These are phyloP conservation scores for Trachelus tabidus DNA, from an alignment of 2,888 invertebrate species.

Conservation along the genomic window DNA sequence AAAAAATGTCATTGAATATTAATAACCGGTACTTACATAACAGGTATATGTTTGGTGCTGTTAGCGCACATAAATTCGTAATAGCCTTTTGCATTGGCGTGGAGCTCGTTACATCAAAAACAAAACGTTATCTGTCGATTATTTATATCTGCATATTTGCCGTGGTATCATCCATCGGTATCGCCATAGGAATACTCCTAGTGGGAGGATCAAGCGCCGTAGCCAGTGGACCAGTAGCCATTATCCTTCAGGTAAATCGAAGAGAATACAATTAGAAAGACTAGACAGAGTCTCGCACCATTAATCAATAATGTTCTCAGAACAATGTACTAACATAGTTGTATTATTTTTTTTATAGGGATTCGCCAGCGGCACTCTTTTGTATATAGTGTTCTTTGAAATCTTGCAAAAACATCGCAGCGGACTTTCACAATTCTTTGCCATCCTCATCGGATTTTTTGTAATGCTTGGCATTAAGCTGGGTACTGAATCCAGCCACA, in stretches of 20 bases:
- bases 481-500: not conserved
- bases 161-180: constrained; percentile 83
- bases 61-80: constrained; percentile 87
- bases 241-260: constrained; percentile 53
- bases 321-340: not conserved
- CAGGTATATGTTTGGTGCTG: constrained; percentile 86
- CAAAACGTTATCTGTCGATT: constrained; percentile 72
- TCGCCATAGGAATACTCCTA: constrained; percentile 78
- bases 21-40: constrained; percentile 38
- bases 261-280: not conserved
- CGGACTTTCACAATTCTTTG: constrained; percentile 75
- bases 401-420: constrained; percentile 75
- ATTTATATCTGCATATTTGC: constrained; percentile 82
- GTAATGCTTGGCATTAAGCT: constrained; percentile 78
- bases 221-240: constrained; percentile 70
- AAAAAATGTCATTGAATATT: not conserved
- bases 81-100: constrained; percentile 90
- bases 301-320: not conserved
- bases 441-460: constrained; percentile 77
- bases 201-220: constrained; percentile 72
- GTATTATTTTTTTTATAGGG: constrained; percentile 71
- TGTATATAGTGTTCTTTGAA: constrained; percentile 98
- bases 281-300: not conserved
- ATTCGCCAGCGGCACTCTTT: constrained; percentile 89
- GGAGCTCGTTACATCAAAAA: constrained; percentile 79